phyloP scores from a whole-genome alignment of 2,797 vertebrate genomes.

The Anniella stebbinsi region DNA sequence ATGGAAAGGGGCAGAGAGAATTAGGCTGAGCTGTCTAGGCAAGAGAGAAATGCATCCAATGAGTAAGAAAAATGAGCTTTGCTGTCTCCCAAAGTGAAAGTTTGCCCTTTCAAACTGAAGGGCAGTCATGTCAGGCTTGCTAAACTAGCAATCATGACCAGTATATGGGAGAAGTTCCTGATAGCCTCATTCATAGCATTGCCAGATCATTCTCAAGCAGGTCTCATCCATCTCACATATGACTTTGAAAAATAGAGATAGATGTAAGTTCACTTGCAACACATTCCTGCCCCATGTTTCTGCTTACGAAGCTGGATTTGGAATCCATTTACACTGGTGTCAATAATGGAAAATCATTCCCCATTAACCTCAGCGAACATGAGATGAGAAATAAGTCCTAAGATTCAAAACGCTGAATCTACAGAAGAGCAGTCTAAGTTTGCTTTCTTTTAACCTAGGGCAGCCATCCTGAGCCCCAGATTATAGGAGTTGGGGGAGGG shows the following conservation, averaged over 20 bases:
- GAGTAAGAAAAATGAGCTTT: neutral
- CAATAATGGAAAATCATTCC: neutral
- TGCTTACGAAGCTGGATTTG: accelerated
- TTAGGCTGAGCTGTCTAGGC: neutral
- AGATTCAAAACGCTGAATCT: neutral
- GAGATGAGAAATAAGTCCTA: neutral
- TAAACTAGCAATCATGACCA: neutral
- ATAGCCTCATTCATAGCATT: neutral
- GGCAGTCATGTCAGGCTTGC: neutral
- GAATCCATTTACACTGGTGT: accelerated
- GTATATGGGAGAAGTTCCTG: no score
- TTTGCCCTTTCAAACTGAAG: neutral
- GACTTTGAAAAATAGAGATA: neutral
- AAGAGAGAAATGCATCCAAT: neutral
- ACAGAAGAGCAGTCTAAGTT: neutral
- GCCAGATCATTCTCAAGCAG: neutral
- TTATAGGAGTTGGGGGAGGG: no score
- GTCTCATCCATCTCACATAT: neutral
- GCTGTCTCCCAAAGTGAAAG: neutral
- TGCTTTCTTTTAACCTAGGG: neutral
- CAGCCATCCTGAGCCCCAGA: neutral
- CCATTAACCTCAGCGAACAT: neutral
- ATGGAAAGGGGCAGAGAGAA: neutral
- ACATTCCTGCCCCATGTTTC: neutral
- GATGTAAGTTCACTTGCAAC: neutral